These are phyloP conservation scores for Caranx melampygus DNA, from an alignment of 2,113 vertebrate genomes.

Conservation along the genomic window DNA sequence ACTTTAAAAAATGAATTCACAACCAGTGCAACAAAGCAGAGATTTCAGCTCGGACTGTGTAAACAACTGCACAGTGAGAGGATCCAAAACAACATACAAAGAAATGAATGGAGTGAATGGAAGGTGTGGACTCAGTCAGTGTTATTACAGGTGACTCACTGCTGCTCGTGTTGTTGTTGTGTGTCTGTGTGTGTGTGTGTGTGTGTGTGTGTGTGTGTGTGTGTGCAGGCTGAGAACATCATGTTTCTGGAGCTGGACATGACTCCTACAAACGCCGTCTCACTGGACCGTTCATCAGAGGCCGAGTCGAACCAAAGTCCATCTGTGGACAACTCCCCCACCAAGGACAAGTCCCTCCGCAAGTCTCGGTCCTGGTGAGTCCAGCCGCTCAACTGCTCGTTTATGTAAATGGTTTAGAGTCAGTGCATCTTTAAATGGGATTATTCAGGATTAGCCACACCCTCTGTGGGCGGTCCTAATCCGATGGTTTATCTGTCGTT, in stretches of 20 bases:
- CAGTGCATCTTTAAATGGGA: constrained; percentile 48
- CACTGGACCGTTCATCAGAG: constrained; percentile 85
- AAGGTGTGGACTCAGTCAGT: no score
- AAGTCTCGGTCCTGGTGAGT: constrained; percentile 94
- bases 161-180: no score
- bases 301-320: constrained; percentile 86
- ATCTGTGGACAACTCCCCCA: constrained; percentile 84
- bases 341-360: constrained; percentile 87
- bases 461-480: constrained; percentile 52
- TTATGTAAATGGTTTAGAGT: constrained; percentile 51
- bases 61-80: no score
- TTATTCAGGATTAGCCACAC: constrained; percentile 73
- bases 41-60: no score
- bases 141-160: no score
- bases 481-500: constrained; percentile 53
- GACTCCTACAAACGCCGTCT: constrained; percentile 89
- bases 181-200: neutral
- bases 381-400: no score
- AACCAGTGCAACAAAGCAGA: no score
- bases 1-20: no score
- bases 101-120: no score
- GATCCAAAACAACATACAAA: no score
- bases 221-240: constrained; percentile 94
- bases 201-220: constrained; percentile 42
- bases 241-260: constrained; percentile 96